These are phyloP conservation scores for Acyrthosiphon pisum DNA, from an alignment of 1,140 invertebrate species.

Conservation along the genomic window DNA sequence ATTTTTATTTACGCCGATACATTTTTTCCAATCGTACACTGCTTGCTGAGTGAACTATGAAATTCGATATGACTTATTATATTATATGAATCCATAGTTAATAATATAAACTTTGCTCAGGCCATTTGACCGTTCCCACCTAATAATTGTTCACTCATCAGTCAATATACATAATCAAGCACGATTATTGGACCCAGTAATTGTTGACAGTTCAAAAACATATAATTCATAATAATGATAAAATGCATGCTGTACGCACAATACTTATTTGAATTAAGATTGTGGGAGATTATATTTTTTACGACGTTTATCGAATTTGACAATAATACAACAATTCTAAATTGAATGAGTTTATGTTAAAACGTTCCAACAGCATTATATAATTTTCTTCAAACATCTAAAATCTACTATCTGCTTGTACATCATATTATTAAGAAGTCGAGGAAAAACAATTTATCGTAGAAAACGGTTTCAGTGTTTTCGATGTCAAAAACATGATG, in stretches of 20 bases:
- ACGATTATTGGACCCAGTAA: background rate
- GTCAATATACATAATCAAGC: background rate
- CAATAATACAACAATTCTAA: background rate
- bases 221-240: background rate
- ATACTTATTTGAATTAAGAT: background rate
- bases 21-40: background rate
- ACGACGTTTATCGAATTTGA: background rate
- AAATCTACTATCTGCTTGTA: background rate
- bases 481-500: constrained; percentile 6
- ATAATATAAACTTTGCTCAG: background rate
- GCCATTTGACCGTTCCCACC: background rate
- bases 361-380: background rate
- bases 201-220: background rate
- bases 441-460: background rate
- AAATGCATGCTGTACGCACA: background rate
- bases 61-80: background rate
- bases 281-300: background rate
- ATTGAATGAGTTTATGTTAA: background rate
- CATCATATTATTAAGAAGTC: background rate
- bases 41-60: background rate
- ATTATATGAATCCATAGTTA: background rate
- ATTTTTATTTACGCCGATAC: background rate
- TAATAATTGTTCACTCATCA: background rate
- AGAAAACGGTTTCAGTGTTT: background rate
- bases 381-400: background rate